phyloP scores from a whole-genome alignment of 2,888 invertebrate species.

The Erpobdella octoculata region DNA sequence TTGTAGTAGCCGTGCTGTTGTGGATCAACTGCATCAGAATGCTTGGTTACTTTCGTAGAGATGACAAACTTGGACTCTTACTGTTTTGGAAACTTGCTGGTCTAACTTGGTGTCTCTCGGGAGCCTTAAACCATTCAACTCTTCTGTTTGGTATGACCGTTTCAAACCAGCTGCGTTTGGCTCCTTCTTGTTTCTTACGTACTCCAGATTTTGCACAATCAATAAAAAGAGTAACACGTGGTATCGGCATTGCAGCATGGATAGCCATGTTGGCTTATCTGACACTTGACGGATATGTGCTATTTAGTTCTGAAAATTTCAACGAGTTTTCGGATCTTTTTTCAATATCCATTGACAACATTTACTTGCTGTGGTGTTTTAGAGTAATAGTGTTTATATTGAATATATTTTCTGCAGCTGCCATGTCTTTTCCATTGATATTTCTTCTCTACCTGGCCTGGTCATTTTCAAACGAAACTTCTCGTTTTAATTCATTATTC shows the following conservation, averaged over 20 bases:
- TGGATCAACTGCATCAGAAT: not conserved
- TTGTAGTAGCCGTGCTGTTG: not conserved
- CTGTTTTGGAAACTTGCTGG: slow-evolving; percentile 3
- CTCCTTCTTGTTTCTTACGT: not conserved
- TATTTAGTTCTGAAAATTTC: not conserved
- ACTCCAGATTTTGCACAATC: not conserved
- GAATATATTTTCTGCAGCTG: not conserved
- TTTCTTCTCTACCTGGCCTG: not conserved
- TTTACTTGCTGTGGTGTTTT: not conserved
- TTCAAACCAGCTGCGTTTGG: not conserved
- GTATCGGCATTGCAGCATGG: not conserved
- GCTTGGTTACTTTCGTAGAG: not conserved
- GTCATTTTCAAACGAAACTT: not conserved
- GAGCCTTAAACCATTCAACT: not conserved
- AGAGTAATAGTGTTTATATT: not conserved
- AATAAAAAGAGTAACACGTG: not conserved
- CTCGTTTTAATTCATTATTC: not conserved
- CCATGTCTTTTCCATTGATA: not conserved
- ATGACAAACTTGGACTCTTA: not conserved
- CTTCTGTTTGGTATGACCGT: not conserved
- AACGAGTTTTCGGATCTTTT: not conserved
- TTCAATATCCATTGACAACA: not conserved
- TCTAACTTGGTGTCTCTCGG: not conserved
- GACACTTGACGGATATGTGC: not conserved
- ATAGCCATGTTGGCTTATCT: not conserved